Conservation (phyloP, 2,888 invertebrate genomes). For the Apodemia hepburni region DNA sequence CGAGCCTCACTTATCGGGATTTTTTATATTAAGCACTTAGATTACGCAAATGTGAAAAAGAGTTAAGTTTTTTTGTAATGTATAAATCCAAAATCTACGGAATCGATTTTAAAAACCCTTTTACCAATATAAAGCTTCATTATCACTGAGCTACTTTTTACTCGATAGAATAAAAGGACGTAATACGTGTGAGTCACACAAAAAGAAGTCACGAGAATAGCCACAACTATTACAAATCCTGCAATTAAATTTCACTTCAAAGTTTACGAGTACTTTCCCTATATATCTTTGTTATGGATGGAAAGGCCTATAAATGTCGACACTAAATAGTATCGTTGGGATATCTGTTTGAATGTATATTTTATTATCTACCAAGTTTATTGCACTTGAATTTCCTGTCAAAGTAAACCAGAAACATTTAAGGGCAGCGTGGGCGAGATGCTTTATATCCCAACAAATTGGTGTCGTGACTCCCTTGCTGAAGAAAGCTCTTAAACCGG, state of each 20-base stretch:
- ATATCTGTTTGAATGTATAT: conserved; percentile 41
- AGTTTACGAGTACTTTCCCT: conserved; percentile 22
- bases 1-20: too few relatives aligned
- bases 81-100: too few relatives aligned
- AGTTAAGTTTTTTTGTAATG: too few relatives aligned
- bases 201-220: too few relatives aligned
- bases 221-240: conserved; percentile 12
- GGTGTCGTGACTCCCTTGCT: conserved; percentile 11
- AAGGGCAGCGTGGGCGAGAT: conserved; percentile 22
- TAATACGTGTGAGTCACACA: too few relatives aligned
- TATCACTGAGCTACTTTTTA: too few relatives aligned
- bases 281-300: conserved; percentile 20
- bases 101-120: too few relatives aligned
- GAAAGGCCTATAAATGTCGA: conserved; percentile 16
- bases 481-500: conserved; percentile 4
- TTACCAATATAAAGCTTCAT: too few relatives aligned
- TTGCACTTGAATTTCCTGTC: conserved; percentile 33
- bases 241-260: conserved; percentile 21
- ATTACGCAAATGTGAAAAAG: too few relatives aligned
- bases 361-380: conserved; percentile 48
- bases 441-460: conserved; percentile 13
- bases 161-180: too few relatives aligned
- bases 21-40: too few relatives aligned
- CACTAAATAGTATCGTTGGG: conserved; percentile 19
- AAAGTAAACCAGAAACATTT: conserved; percentile 24